Percentiles rank a stretch among this genome's conserved stretches.
Evolutionary conservation across 2,113 vertebrate species (phyloP).

Genomic region (Paratilapia polleni): DNA sequence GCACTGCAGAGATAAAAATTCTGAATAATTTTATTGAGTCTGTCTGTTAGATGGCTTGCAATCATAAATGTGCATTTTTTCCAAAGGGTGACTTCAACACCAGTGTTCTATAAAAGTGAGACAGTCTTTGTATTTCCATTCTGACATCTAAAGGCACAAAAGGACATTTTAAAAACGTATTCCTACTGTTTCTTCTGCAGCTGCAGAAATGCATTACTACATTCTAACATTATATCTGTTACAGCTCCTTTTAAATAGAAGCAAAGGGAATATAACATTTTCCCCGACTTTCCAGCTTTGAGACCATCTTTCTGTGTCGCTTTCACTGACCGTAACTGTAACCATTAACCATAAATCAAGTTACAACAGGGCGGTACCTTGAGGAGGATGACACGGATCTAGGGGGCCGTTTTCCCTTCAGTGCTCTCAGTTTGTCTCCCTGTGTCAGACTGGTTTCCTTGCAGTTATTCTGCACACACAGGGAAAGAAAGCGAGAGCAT

Average conservation of each 20-base stretch:
- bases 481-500: neutral
- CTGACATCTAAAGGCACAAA: neutral
- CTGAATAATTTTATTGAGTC: accelerated
- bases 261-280: too few species aligned
- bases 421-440: conserved; percentile 91
- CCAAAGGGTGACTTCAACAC: too few species aligned
- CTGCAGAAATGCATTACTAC: too few species aligned
- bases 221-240: neutral
- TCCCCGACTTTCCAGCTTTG: neutral
- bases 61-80: neutral
- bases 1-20: accelerated
- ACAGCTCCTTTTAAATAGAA: neutral
- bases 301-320: neutral
- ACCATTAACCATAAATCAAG: accelerated
- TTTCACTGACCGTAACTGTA: neutral
- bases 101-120: too few species aligned
- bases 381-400: conserved; percentile 76
- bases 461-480: conserved; percentile 76
- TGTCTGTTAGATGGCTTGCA: neutral
- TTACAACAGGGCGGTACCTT: conserved; percentile 11
- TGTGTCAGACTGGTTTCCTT: conserved; percentile 84
- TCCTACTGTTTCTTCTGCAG: neutral
- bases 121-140: neutral
- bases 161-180: neutral
- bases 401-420: conserved; percentile 86